Conservation (phyloP, 2,888 invertebrate genomes). For the Tenthredo amoena region DNA sequence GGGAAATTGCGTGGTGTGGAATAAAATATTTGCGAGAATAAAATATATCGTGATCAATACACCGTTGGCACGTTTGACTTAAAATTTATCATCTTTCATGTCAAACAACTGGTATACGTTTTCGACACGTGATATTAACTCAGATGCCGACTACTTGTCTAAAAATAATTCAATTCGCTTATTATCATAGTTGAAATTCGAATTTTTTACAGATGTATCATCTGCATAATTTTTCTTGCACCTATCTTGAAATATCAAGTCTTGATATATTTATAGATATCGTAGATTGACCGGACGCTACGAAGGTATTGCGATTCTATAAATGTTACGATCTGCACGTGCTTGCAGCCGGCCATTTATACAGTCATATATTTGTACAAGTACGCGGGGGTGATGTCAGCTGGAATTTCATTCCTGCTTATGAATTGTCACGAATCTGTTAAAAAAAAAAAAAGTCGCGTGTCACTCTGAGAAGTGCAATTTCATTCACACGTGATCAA, state of each 20-base stretch:
- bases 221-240: conserved; percentile 45
- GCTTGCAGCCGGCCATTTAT: conserved; percentile 61
- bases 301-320: conserved; percentile 65
- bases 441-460: conserved; percentile 22
- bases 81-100: conserved; percentile 15
- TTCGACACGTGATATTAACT: neutral
- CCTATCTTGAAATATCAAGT: conserved; percentile 67
- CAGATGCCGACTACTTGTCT: neutral
- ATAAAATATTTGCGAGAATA: conserved; percentile 35
- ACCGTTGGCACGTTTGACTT: conserved; percentile 23
- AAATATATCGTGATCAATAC: conserved; percentile 38
- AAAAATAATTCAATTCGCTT: neutral
- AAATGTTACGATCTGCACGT: conserved; percentile 62
- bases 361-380: neutral
- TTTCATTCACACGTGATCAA: conserved; percentile 51
- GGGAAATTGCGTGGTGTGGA: conserved; percentile 33
- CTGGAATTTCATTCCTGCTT: conserved; percentile 36
- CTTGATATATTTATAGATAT: conserved; percentile 65
- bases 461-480: conserved; percentile 36
- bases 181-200: neutral
- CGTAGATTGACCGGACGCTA: conserved; percentile 64
- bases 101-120: neutral
- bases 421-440: conserved; percentile 50
- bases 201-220: neutral
- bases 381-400: conserved; percentile 18